phyloP scores from a whole-genome alignment of 2,797 vertebrate genomes.

The Chelonia mydas region DNA sequence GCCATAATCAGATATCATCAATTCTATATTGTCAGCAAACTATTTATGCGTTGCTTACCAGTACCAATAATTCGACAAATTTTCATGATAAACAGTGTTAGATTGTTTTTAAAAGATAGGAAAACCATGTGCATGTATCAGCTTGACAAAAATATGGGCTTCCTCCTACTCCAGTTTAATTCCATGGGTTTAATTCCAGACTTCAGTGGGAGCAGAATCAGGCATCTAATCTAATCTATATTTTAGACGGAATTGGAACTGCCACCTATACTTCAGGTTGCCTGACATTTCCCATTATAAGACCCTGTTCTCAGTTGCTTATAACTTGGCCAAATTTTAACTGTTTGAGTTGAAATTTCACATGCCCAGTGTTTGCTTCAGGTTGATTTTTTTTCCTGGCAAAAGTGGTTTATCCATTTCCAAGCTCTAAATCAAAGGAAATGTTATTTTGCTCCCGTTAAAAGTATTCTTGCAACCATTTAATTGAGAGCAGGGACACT shows the following conservation, averaged over 20 bases:
- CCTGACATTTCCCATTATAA: slow-evolving; percentile 68
- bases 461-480: background rate
- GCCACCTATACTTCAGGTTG: slow-evolving; percentile 60
- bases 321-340: slow-evolving; percentile 54
- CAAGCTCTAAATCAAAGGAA: slow-evolving; percentile 40
- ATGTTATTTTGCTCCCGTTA: background rate
- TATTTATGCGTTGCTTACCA: background rate
- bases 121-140: background rate
- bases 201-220: slow-evolving; percentile 25
- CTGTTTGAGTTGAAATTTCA: slow-evolving; percentile 41
- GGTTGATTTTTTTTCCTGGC: slow-evolving; percentile 67
- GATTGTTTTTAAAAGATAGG: background rate
- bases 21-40: slow-evolving; percentile 64
- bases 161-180: slow-evolving; percentile 10
- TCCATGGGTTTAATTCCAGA: slow-evolving; percentile 33
- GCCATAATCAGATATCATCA: slow-evolving; percentile 34
- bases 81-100: slow-evolving; percentile 48
- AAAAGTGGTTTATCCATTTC: slow-evolving; percentile 57
- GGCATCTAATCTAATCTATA: slow-evolving; percentile 42
- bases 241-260: slow-evolving; percentile 57
- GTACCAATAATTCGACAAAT: slow-evolving; percentile 60
- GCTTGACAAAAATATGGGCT: slow-evolving; percentile 35
- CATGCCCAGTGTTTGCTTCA: slow-evolving; percentile 43
- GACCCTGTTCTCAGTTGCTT: slow-evolving; percentile 41
- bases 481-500: background rate